Evolutionary conservation across 2,888 invertebrate genomes (phyloP), one percentile per base, ranked within the genome.

Genomic region (Tubiluchus corallicola): DNA sequence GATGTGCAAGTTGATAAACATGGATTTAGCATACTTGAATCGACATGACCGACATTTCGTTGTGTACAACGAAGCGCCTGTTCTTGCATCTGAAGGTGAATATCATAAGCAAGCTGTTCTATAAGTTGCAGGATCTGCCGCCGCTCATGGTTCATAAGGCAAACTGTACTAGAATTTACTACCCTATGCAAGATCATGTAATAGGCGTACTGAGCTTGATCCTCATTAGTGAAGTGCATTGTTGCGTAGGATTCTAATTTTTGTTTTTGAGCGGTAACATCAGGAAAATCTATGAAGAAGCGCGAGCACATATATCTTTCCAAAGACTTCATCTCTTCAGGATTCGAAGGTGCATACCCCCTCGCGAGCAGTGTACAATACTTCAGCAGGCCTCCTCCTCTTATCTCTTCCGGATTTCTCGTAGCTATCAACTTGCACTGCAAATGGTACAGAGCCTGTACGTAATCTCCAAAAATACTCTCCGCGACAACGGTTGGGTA

Each of bases 231-330:
- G 72, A 99, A 96, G 67, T 98, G 98, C 69, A 94, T 94, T 70
- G 84, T 80, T 65, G 99, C 73, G 71, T 98, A 99, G 57, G 82
- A 84, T 65, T 90, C 87, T 61, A 99, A 74, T 68, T 99, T 98
- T 54, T 80, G 77, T 53, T 82, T 81, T 68, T 99, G 98, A 64
- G 87, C 87, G 49, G 73, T 74, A 45, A 94, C 79, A 69, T 98
- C 96, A 38, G 90, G 83, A 69, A 98, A 98, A 71, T 98, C 98
- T 64, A 98, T 98, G 73, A 99, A 99, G 76, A 98, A 98, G 57
- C 98, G 76, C 54, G 96, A 96, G 74, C 96, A 98, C 98, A 98
- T 99, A 73, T 98, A 98, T 52, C 90, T 79, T 71, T 98, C 94
- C 59, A 96, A 74, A 45, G 77, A 81, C 65, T 88, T 84, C 60